Evolutionary conservation across 2,888 invertebrate species (phyloP), one percentile per base, ranked within the genome.

Genomic region (Andrena bucephala): DNA sequence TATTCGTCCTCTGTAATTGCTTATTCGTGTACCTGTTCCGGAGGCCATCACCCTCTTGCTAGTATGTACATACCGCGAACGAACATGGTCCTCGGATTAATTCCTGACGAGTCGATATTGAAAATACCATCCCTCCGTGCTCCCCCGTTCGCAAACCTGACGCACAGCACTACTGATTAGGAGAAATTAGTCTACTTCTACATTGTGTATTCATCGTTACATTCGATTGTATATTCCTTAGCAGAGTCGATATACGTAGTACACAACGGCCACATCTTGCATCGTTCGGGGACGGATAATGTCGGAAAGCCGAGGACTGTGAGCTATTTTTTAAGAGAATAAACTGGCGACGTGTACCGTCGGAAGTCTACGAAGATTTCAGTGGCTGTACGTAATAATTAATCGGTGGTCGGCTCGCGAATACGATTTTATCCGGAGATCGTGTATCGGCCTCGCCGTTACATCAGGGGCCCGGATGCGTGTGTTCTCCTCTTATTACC

Each of bases 281-380:
- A 86, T 90, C 84, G 57, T 87, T 89, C 85, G 89, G 89, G 91
- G 91, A 91, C 91, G 91, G 91, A 91, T 90, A 89, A 85, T 87
- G 88, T 89, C 90, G 89, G 86, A 91, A 91, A 90, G 86, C 84
- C 79, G 82, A 89, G 87, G 89, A 87, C 84, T 77, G 87, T 81
- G 68, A 85, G 89, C 73, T 86, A 76, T 87, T 87, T 81, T 42
- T 84, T 76, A 74, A 82, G 73, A 88, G 73, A 82, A 80, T 73
- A 66, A 85, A 84, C 70, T 65, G 76, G 71, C 83, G 74, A 85
- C 65, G 86, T 69, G 62, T 77, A 33, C 76, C 84, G 69, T 79
- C 73, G 62, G 72, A 72, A 70, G 52, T 71, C 74, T 78, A 42
- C 42, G 63, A 77, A 75, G 67, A 78, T 52, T 79, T 83, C 65